Evolutionary conservation across 2,113 vertebrate species (phyloP).

Genomic region (Callopanchax toddi): DNA sequence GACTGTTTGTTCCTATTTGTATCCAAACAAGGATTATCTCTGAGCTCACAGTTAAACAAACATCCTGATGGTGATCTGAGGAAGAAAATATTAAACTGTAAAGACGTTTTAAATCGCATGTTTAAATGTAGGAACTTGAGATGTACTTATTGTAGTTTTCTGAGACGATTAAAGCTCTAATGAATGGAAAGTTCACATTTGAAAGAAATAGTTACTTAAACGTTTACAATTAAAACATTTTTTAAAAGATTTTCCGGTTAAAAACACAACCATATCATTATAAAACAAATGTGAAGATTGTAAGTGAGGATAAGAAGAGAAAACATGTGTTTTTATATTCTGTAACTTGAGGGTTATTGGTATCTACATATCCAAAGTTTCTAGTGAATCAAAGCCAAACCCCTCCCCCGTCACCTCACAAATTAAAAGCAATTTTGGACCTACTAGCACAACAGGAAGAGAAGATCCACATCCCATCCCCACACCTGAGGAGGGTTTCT

Average conservation of each 20-base stretch:
- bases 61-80: not conserved
- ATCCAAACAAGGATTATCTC: not conserved
- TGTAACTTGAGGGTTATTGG: too few relatives aligned
- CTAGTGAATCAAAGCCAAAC: too few relatives aligned
- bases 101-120: too few relatives aligned
- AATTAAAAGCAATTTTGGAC: conserved; percentile 17
- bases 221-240: not conserved
- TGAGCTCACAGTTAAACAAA: not conserved
- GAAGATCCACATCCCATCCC: conserved; percentile 45
- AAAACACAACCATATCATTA: too few relatives aligned
- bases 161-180: not conserved
- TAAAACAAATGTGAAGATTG: too few relatives aligned
- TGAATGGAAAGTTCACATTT: too few relatives aligned
- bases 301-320: too few relatives aligned
- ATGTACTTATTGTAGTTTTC: not conserved
- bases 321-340: too few relatives aligned
- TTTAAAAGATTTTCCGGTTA: too few relatives aligned
- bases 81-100: not conserved
- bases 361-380: too few relatives aligned
- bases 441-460: conserved; percentile 56
- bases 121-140: not conserved
- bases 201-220: too few relatives aligned
- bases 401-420: not conserved
- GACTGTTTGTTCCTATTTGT: conserved; percentile 12
- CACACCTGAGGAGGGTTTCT: conserved; percentile 61